A percentile compares a stretch with the other conserved stretches of the same genome.
These are phyloP conservation scores for Carassius carassius DNA, from an alignment of 2,113 vertebrate species.

Conservation along the genomic window DNA sequence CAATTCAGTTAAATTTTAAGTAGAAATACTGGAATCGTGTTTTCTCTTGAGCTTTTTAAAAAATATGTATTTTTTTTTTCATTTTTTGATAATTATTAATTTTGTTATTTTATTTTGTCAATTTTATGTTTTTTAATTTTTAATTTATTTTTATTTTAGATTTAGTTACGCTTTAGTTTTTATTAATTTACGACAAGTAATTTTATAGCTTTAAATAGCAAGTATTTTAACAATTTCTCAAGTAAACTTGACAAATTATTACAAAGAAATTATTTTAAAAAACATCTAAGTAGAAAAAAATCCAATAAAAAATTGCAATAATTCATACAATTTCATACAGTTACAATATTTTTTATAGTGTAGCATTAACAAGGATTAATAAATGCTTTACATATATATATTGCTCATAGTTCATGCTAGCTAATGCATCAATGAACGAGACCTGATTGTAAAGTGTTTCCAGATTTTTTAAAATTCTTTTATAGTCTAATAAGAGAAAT, in stretches of 20 bases:
- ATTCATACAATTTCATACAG: not conserved
- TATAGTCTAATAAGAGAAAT: not conserved
- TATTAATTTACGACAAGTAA: no score
- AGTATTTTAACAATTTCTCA: no score
- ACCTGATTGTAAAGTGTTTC: not conserved
- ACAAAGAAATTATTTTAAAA: not conserved
- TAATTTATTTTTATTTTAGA: not conserved
- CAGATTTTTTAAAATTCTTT: not conserved
- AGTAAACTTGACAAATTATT: not conserved
- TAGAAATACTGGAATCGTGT: not conserved
- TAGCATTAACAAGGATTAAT: not conserved
- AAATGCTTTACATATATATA: not conserved
- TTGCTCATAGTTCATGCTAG: not conserved
- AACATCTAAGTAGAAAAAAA: not conserved
- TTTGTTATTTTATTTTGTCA: no score
- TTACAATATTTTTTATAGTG: no score
- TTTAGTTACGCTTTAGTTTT: no score
- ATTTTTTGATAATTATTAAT: no score
- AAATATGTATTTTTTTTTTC: no score
- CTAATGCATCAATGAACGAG: not conserved
- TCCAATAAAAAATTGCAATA: no score
- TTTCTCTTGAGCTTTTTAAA: not conserved
- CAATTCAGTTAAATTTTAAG: not conserved
- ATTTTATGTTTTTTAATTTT: not conserved
- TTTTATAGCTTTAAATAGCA: no score